These are phyloP conservation scores for Clarias magur DNA, from an alignment of 2,113 vertebrate species.

Conservation along the genomic window DNA sequence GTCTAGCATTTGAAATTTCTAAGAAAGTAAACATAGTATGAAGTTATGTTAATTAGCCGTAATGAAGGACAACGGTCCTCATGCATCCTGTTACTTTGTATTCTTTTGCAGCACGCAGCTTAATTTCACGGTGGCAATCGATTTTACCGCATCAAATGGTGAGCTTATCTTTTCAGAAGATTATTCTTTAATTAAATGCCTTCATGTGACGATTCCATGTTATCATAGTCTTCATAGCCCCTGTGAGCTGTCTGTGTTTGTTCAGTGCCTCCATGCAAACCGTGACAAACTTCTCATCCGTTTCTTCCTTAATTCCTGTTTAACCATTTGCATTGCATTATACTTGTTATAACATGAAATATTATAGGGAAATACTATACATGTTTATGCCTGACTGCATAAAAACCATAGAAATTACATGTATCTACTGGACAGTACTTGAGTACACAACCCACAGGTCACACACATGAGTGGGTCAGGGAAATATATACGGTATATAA, in stretches of 20 bases:
- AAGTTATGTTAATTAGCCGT: constrained; percentile 23
- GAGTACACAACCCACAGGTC: background rate
- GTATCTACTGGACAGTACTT: background rate
- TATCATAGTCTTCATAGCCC: constrained; percentile 4
- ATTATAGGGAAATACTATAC: background rate
- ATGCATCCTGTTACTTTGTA: constrained; percentile 36
- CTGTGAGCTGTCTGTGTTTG: background rate
- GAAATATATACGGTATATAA: background rate
- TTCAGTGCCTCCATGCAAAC: background rate
- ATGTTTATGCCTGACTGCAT: background rate
- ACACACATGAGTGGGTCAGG: background rate
- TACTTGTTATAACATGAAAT: background rate
- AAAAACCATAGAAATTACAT: constrained; percentile 1
- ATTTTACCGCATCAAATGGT: constrained; percentile 99
- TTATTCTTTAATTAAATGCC: constrained; percentile 28
- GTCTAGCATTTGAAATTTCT: constrained; percentile 7
- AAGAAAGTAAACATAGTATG: background rate
- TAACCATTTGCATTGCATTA: background rate
- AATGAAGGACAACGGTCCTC: constrained; percentile 25
- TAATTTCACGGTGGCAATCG: constrained; percentile 98
- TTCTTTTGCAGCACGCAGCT: constrained; percentile 89
- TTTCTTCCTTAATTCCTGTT: background rate
- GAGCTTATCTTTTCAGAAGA: constrained; percentile 64
- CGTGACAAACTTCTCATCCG: background rate
- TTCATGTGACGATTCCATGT: constrained; percentile 28